A percentile compares a stretch with the other conserved stretches of the same genome.
These are phyloP conservation scores for Drosophila busckii DNA, from an alignment of 1,140 invertebrate genomes.

Conservation along the genomic window DNA sequence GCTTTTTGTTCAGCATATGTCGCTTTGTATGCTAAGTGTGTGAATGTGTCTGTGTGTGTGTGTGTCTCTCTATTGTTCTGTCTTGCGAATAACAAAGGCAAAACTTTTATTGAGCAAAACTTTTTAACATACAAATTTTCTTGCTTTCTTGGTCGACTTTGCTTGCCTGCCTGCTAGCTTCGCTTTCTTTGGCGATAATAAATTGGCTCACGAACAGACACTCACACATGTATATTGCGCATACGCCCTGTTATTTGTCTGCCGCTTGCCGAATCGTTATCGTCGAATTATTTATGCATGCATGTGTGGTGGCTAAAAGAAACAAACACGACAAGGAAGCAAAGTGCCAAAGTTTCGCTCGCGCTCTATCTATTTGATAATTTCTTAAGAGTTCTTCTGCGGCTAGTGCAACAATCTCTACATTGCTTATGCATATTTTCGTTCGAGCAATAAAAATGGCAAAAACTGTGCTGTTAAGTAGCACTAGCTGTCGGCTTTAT, in stretches of 20 bases:
- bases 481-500: conserved; percentile 49
- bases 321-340: conserved; percentile 33
- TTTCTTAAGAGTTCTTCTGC: conserved; percentile 50
- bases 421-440: too few species aligned
- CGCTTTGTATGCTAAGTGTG: neutral
- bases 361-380: conserved; percentile 54
- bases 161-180: conserved; percentile 5
- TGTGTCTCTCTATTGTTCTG: conserved; percentile 52
- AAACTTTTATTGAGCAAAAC: conserved; percentile 72
- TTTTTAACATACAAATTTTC: conserved; percentile 75
- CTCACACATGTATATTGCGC: conserved; percentile 29
- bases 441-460: conserved; percentile 5
- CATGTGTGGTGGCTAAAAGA: conserved; percentile 40
- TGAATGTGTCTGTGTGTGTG: neutral
- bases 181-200: conserved; percentile 62
- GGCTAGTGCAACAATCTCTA: conserved; percentile 5
- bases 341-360: neutral
- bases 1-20: conserved; percentile 56
- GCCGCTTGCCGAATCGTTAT: conserved; percentile 55
- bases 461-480: conserved; percentile 43
- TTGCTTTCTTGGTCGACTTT: conserved; percentile 28
- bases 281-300: conserved; percentile 70
- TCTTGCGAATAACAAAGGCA: conserved; percentile 59
- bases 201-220: conserved; percentile 42
- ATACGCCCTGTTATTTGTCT: conserved; percentile 39